Evolutionary conservation across 2,888 invertebrate species (phyloP), one percentile per base, ranked within the genome.

Genomic region (Leptothorax acervorum): DNA sequence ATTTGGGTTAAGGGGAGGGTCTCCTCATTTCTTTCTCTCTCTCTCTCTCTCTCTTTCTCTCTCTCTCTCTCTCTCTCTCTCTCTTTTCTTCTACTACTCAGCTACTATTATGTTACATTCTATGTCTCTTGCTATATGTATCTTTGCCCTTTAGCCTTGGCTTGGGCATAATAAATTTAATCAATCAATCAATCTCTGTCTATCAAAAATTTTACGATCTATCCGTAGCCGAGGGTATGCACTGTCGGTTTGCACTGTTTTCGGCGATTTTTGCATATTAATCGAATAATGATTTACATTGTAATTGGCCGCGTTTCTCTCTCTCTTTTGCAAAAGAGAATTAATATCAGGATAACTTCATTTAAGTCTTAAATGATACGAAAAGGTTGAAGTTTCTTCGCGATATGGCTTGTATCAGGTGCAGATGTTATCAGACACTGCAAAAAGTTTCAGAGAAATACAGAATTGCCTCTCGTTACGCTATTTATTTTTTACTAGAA

Each of bases 191-290:
- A n/a, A 31, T 31, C 35, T 23, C 3, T 55, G 11, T 85, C 28
- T 71, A 62, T 75, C 23, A 23, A 23, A 0, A 82, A 86, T 82
- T 87, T 87, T 84, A 88, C 82, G 57, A 73, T 28, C 62, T 60
- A 48, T 63, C 28, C 65, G 35, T 35, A 42, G 48, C 1, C 55
- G 53, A 82, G 6, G 6, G 0, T 83, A n/a, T n/a, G n/a, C n/a
- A 74, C 62, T 57, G n/a, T 74, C 53, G 71, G 82, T 71, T 87
- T 83, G 82, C 74, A 55, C 31, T 62, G 51, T 31, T 35, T 60
- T 81, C 74, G 65, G 82, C 83, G 84, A 87, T 85, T 85, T 86
- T 74, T 82, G 51, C 15, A 31, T 23, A 82, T 87, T 51, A 82
- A 84, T 68, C 79, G 55, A 75, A 55, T 35, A 35, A 74, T 66